These are phyloP conservation scores for Venusia cambrica DNA, from an alignment of 2,888 invertebrate genomes.

Conservation along the genomic window DNA sequence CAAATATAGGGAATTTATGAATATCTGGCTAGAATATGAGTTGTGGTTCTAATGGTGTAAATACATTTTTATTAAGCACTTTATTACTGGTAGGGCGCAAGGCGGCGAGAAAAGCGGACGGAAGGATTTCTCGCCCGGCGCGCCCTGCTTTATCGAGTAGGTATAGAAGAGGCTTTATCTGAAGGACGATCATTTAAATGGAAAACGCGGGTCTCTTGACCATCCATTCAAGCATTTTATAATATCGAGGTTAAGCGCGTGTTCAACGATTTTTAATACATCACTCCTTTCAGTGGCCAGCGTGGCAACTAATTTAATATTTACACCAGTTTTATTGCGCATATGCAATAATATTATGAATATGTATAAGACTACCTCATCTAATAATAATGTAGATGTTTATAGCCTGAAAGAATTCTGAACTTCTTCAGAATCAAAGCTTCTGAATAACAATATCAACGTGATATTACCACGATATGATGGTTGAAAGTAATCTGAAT, in stretches of 20 bases:
- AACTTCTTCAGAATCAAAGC: too few species aligned
- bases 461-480: too few species aligned
- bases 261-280: background rate
- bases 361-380: slow-evolving; percentile 53
- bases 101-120: slow-evolving; percentile 36
- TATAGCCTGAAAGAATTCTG: too few species aligned
- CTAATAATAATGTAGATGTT: slow-evolving; percentile 54
- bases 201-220: slow-evolving; percentile 17
- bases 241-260: background rate
- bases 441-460: too few species aligned
- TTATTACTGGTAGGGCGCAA: slow-evolving; percentile 40
- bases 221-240: slow-evolving; percentile 8
- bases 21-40: slow-evolving; percentile 29
- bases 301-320: slow-evolving; percentile 41
- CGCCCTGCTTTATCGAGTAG: slow-evolving; percentile 44
- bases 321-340: slow-evolving; percentile 53
- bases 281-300: slow-evolving; percentile 26
- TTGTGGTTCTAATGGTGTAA: slow-evolving; percentile 32
- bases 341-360: slow-evolving; percentile 55
- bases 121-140: slow-evolving; percentile 45
- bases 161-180: slow-evolving; percentile 44
- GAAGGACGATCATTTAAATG: slow-evolving; percentile 33
- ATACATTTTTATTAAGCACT: slow-evolving; percentile 47
- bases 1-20: slow-evolving; percentile 25
- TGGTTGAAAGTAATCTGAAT: too few species aligned